Base-by-base conservation (phyloP, 2,113 vertebrate genomes). In the Pantherophis guttatus region DNA sequence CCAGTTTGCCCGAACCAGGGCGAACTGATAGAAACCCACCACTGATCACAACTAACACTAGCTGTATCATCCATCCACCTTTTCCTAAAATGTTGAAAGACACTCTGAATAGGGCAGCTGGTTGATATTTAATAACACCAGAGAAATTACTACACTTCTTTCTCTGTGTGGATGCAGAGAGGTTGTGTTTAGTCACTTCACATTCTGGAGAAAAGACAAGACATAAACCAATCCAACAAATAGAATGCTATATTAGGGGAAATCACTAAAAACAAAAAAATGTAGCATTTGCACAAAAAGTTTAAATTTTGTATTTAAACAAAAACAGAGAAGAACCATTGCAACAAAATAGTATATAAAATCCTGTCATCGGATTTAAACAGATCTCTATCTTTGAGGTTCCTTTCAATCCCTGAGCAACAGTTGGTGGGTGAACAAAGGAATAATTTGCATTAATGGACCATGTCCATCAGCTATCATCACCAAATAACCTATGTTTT, bases 401-500 rank as follows among this genome's bases (percentile, higher is more conserved):
- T 4, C 9, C 21, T 54, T 15, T 52, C 5, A 93, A 57, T 91
- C 65, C 10, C 90, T 89, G 62, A 17, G 58, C 29, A 70, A 75
- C 8, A 87, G 4, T 58, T 87, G 23, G 19, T 55, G 33, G 59
- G 23, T 29, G 81, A 93, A 88, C 88, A 1, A 59, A 26, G 44
- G 53, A 85, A 92, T 95, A 94, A 95, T 24, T 3, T 11, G 7
- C 55, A 62, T 87, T 94, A 81, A 65, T 94, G 50, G 17, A 90
- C 87, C 94, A 95, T 44, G 53, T 57, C 93, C 93, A 93, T 92
- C 57, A 94, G 90, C 89, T 29, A 75, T 88, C 91, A 85, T 92
- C 94, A 94, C 92, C 92, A 93, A 57, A 58, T 94, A 93, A 95
- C 92, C 93, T 87, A 93, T 91, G 93, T 93, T 55, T 90, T 86